Evolutionary conservation across 2,113 vertebrate species (phyloP), one percentile per base, ranked within the genome.

Genomic region (Perccottus glenii): DNA sequence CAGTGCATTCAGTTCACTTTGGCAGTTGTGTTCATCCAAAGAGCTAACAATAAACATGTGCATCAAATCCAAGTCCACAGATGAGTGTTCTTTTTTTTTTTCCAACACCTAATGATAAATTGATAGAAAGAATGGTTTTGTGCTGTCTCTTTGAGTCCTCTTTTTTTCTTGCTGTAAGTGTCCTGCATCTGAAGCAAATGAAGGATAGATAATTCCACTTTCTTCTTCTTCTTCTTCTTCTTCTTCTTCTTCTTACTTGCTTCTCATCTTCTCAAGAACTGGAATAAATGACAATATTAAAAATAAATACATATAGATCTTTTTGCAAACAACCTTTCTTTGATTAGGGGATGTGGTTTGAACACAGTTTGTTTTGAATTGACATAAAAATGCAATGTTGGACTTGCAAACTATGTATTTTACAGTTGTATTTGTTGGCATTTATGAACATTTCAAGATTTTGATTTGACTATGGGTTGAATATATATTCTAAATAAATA

Each of bases 211-310:
- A 27, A 27, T 27, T 27, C 19, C 19, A 27, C 19, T 27, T 27
- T 27, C 19, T 27, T 27, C 19, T 27, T 27, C 19, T 74, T 82
- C 65, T 52, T 67, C 43, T 62, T 77, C 61, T 75, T 64, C 65
- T 80, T 36, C 16, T 6, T 6, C 38, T 58, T n/a, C n/a, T 55
- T 58, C 8, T 40, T 40, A 2, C 38, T 60, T 47, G 61, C 51
- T 74, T 93, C 93, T 96, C 94, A 96, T 91, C 94, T 96, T 90
- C 95, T 94, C 80, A 93, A 93, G 86, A 95, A 92, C 96, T 98
- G 81, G 86, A 88, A 82, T 52, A 90, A 62, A 42, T 2, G 61
- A 9, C 5, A 11, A 44, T 38, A 61, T 5, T 38, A 38, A 38
- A 4, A 43, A 43, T 43, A 43, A 43, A 43, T 27, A 27, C 1